Evolutionary conservation across 2,797 vertebrate genomes (phyloP).

Genomic region (Ctenosaura bakeri): DNA sequence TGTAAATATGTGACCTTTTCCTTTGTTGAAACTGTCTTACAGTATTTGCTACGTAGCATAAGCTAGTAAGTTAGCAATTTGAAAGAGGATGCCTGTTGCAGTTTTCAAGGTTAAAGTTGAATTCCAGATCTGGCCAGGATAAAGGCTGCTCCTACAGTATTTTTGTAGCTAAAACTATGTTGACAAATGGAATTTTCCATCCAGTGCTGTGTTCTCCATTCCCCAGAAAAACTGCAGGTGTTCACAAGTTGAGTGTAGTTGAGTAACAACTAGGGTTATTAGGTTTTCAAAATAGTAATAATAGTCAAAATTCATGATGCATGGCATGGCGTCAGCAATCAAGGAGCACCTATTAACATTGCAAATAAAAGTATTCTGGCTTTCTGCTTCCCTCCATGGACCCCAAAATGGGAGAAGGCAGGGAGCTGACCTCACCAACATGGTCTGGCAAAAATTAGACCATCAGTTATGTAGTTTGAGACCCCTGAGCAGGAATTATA

Average conservation of each 20-base stretch:
- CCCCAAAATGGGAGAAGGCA: too few species aligned
- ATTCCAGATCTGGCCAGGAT: not conserved
- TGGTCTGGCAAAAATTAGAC: too few species aligned
- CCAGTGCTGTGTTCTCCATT: not conserved
- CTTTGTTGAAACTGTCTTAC: not conserved
- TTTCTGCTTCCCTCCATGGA: too few species aligned
- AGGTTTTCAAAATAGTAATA: too few species aligned
- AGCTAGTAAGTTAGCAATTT: not conserved
- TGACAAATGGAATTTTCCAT: constrained; percentile 64
- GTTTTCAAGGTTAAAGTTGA: not conserved
- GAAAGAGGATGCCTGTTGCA: not conserved
- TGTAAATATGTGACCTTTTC: not conserved
- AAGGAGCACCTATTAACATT: too few species aligned
- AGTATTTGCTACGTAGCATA: not conserved
- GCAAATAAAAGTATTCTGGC: too few species aligned
- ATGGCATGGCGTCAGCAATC: too few species aligned
- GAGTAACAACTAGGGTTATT: constrained; percentile 1
- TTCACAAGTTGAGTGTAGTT: constrained; percentile 9
- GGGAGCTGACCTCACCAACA: too few species aligned
- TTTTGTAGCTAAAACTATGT: constrained; percentile 25
- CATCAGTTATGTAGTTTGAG: too few species aligned
- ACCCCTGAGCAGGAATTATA: too few species aligned
- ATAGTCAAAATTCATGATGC: too few species aligned
- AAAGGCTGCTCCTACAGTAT: constrained; percentile 1
- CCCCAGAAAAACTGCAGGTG: constrained; percentile 30